Base-by-base conservation (phyloP, 2,797 vertebrate species). In the Huso huso region DNA sequence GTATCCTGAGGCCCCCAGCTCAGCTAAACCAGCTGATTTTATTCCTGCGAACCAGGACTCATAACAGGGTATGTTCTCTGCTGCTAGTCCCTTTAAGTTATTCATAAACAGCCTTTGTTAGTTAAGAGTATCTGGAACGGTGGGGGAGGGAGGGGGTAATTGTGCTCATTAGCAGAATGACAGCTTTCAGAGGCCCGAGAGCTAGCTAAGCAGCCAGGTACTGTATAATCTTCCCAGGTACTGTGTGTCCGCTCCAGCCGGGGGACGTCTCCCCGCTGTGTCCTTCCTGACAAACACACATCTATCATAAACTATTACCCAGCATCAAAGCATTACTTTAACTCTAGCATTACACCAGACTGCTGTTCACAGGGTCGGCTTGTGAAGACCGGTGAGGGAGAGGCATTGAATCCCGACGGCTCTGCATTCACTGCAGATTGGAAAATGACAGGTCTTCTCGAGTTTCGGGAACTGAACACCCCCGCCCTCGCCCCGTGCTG, bases 371-470 rank as follows among this genome's bases (percentile, higher is more conserved):
- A 23, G 84, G 71, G 86, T 83, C 85, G 86, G 86, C 89, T 88
- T 87, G 84, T 57, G 86, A 84, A 88, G 89, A 84, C 86, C 91
- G 90, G 90, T 95, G 93, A 93, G 91, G 91, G 93, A 93, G 88
- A 86, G 88, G 92, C 90, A 94, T 93, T 94, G 88, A 93, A 95
- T 94, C 92, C 87, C 74, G 84, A 71, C 77, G 77, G 83, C 76
- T 68, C 73, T 73, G 84, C 83, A 92, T 86, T 92, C 87, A 89
- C 77, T 62, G 88, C 87, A 92, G 93, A 95, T 92, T 92, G 85
- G 86, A 87, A 93, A 94, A 93, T 93, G 90, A 94, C 91, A 91
- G 89, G 90, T 93, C 77, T 83, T 91, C 88, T 91, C 84, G 74
- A 79, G 85, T 89, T 90, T 88, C 85, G 68, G 81, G 80, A 86